These are phyloP conservation scores for Phenganax marumi DNA, from an alignment of 92 coral and sea anemone species.

Conservation along the genomic window DNA sequence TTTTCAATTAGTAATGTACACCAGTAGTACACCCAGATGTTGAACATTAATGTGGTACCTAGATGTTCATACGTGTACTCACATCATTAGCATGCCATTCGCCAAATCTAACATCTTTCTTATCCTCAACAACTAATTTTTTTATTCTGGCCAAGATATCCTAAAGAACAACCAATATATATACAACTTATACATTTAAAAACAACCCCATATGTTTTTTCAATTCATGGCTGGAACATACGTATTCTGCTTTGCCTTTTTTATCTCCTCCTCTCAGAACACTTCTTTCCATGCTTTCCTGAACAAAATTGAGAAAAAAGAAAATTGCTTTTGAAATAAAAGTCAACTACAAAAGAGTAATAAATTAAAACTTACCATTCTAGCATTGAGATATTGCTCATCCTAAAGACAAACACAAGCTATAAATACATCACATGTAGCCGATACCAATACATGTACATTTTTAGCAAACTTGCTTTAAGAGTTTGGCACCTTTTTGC, in stretches of 20 bases:
- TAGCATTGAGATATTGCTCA: slow-evolving; percentile 82
- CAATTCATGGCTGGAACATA: slow-evolving; percentile 44
- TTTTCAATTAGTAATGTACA: too few species aligned
- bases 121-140: slow-evolving; percentile 80
- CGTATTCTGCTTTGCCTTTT: slow-evolving; percentile 70
- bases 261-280: slow-evolving; percentile 80
- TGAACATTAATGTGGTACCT: neutral
- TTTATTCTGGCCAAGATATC: slow-evolving; percentile 69
- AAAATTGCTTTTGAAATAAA: neutral
- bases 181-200: neutral
- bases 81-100: slow-evolving; percentile 89
- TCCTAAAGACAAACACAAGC: slow-evolving; percentile 51
- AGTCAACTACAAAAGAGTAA: neutral
- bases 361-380: slow-evolving; percentile 64
- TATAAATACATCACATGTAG: neutral
- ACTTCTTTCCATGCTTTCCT: slow-evolving; percentile 78
- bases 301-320: neutral
- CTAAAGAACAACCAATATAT: slow-evolving; percentile 46
- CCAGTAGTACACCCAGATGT: neutral
- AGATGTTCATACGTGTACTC: neutral
- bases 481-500: slow-evolving; percentile 66
- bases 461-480: too few species aligned
- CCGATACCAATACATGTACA: neutral
- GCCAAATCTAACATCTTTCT: slow-evolving; percentile 83
- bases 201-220: neutral